These are phyloP conservation scores for Patella depressa DNA, from an alignment of 2,888 invertebrate species.

Conservation along the genomic window DNA sequence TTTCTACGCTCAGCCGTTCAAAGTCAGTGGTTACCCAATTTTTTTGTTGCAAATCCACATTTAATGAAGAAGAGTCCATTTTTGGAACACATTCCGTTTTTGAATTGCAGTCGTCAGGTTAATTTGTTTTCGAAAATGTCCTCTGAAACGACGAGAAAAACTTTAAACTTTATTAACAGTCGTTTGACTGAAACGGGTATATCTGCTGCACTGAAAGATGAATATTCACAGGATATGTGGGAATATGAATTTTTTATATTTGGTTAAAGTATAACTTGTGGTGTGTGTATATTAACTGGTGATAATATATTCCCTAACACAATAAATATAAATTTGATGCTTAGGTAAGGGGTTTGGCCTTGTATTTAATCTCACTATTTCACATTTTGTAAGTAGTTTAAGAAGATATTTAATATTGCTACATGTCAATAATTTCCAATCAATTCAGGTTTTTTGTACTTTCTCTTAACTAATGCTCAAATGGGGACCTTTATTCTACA, in stretches of 20 bases:
- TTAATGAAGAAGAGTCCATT: slow-evolving; percentile 48
- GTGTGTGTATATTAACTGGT: not conserved
- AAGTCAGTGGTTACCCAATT: slow-evolving; percentile 54
- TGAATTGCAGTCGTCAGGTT: slow-evolving; percentile 48
- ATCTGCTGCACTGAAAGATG: slow-evolving; percentile 43
- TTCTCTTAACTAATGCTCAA: too few relatives aligned
- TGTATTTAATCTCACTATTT: too few relatives aligned
- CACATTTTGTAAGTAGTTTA: too few relatives aligned
- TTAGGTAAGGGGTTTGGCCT: too few relatives aligned
- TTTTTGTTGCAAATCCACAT: slow-evolving; percentile 56
- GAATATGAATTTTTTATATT: slow-evolving; percentile 63
- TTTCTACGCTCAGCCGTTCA: slow-evolving; percentile 51
- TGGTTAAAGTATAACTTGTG: slow-evolving; percentile 24
- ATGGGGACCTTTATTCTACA: too few relatives aligned
- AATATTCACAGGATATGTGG: slow-evolving; percentile 60
- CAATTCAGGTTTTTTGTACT: too few relatives aligned
- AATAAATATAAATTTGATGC: too few relatives aligned
- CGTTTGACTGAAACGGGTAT: slow-evolving; percentile 49
- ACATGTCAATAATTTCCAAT: too few relatives aligned
- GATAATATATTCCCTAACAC: too few relatives aligned
- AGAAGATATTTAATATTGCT: too few relatives aligned
- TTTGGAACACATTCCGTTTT: slow-evolving; percentile 39
- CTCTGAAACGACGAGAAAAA: slow-evolving; percentile 43
- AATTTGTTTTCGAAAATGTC: slow-evolving; percentile 48
- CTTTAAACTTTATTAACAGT: slow-evolving; percentile 47